Percentiles rank a stretch among this genome's conserved stretches.
Conservation (phyloP, 1,140 invertebrate genomes). For the Temnothorax nylanderi region DNA sequence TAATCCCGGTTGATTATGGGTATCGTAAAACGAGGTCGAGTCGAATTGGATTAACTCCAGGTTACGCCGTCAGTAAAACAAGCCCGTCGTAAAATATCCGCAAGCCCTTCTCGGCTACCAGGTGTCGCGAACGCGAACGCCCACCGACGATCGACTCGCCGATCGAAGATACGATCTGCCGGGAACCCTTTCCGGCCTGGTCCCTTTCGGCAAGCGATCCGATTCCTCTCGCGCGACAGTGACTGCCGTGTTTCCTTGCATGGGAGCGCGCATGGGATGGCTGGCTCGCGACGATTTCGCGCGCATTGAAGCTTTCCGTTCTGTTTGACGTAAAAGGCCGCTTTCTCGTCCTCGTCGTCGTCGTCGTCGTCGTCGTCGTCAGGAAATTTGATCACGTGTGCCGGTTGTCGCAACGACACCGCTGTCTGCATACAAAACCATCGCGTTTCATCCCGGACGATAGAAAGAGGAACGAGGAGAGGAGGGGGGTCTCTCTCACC, state of each 20-base stretch:
- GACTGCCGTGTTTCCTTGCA: constrained; percentile 9
- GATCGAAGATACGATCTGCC: constrained; percentile 17
- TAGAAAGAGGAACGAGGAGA: background rate
- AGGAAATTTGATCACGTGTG: constrained; percentile 79
- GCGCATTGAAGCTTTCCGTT: constrained; percentile 48
- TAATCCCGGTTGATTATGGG: constrained; percentile 4
- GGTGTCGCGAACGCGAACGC: constrained; percentile 11
- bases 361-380: constrained; percentile 65
- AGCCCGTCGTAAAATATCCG: constrained; percentile 23
- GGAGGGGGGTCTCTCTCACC: background rate
- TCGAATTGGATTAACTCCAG: background rate
- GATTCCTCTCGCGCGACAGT: constrained; percentile 10
- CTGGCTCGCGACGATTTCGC: background rate
- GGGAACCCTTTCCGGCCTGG: background rate
- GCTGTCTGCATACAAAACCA: constrained; percentile 78
- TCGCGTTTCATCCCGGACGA: constrained; percentile 54
- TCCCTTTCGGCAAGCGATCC: background rate
- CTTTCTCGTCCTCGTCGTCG: background rate
- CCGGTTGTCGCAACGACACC: constrained; percentile 74
- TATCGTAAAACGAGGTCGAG: background rate
- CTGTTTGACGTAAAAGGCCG: constrained; percentile 25
- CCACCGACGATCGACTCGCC: background rate
- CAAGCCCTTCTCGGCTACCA: background rate
- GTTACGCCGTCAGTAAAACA: constrained; percentile 8
- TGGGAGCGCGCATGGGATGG: background rate